Conservation (phyloP, 2,113 vertebrate species). For the Ictidomys tridecemlineatus region DNA sequence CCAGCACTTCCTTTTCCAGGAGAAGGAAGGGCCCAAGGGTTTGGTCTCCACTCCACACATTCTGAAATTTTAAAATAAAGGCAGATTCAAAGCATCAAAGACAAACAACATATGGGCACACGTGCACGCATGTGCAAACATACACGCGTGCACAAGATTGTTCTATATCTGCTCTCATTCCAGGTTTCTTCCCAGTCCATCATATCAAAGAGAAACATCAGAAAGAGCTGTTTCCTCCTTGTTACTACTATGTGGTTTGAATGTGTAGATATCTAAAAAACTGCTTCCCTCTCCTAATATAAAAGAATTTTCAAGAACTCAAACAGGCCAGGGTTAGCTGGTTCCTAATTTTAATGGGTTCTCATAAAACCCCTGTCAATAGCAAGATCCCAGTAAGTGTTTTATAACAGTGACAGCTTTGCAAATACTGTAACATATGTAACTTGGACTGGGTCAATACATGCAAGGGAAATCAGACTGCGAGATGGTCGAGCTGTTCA, state of each 20-base stretch:
- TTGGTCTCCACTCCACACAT: neutral
- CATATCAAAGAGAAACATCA: conserved; percentile 9
- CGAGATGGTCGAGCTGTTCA: conserved; percentile 71
- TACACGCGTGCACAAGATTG: neutral
- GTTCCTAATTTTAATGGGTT: conserved; percentile 65
- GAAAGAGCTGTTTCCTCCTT: conserved; percentile 39
- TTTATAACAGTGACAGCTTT: conserved; percentile 77
- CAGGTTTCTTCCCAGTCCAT: neutral
- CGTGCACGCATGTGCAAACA: neutral
- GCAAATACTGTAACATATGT: conserved; percentile 80
- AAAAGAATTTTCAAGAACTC: conserved; percentile 55
- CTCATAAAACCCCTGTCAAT: conserved; percentile 57
- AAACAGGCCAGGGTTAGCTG: conserved; percentile 21
- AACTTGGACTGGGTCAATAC: conserved; percentile 76
- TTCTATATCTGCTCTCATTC: neutral
- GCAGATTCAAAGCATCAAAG: neutral
- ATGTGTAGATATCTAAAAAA: conserved; percentile 26
- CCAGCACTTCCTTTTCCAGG: conserved; percentile 80
- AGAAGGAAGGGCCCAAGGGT: neutral
- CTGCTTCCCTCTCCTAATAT: neutral
- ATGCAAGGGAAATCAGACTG: conserved; percentile 68
- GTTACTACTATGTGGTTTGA: conserved; percentile 11
- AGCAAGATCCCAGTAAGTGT: conserved; percentile 56
- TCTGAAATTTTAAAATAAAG: conserved; percentile 44
- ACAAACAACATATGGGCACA: neutral